Evolutionary conservation across 2,888 invertebrate species (phyloP).

Genomic region (Philereme vetulata): DNA sequence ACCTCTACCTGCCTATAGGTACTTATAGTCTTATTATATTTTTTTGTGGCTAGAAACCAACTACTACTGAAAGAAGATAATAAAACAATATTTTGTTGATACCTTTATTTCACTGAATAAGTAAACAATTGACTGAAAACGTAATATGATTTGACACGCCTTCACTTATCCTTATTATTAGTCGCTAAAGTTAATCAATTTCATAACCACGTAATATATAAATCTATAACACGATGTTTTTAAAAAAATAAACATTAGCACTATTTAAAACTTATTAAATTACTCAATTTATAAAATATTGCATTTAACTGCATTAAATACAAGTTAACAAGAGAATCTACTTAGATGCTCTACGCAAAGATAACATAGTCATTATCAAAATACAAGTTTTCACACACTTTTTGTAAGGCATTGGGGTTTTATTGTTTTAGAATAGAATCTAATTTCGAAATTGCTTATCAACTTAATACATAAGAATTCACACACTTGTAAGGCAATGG

Average conservation of each 20-base stretch:
- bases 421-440: conserved; percentile 64
- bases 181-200: conserved; percentile 76
- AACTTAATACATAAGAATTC: conserved; percentile 78
- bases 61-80: conserved; percentile 33
- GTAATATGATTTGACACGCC: conserved; percentile 82
- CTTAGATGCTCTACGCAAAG: conserved; percentile 69
- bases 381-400: conserved; percentile 77
- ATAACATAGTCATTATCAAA: conserved; percentile 80
- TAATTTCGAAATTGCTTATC: conserved; percentile 53
- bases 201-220: conserved; percentile 81
- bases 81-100: conserved; percentile 57
- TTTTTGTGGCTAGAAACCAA: background rate
- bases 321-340: conserved; percentile 80
- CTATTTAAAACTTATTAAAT: conserved; percentile 82
- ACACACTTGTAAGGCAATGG: conserved; percentile 79
- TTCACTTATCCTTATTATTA: conserved; percentile 74
- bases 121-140: conserved; percentile 83
- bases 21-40: too few relatives aligned
- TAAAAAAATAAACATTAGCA: conserved; percentile 83
- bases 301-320: conserved; percentile 83
- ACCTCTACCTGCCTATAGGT: too few relatives aligned
- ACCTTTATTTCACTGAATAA: conserved; percentile 81
- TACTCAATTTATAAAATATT: conserved; percentile 83
- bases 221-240: conserved; percentile 80
- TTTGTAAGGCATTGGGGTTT: conserved; percentile 81